Evolutionary conservation across 1,140 invertebrate species (phyloP).

Genomic region (Drosophila repletoides): DNA sequence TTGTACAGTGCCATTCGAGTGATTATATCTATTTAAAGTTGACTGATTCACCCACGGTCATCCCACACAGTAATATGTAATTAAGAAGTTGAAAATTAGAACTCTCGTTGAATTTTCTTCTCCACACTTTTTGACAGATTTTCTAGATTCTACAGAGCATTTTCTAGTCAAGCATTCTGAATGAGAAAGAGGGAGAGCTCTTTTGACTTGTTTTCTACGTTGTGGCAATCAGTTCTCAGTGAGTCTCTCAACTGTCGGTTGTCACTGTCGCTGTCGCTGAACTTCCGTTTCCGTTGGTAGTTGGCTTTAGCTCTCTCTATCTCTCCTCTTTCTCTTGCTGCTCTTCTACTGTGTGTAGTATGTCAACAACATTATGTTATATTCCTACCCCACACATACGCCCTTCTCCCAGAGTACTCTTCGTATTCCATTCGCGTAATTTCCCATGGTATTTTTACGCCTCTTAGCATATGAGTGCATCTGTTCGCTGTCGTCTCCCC

Average conservation of each 20-base stretch:
- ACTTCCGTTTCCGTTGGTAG: constrained; percentile 75
- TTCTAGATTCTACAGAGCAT: not conserved
- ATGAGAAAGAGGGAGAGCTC: too few species aligned
- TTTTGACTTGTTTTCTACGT: constrained; percentile 7
- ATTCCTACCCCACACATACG: not conserved
- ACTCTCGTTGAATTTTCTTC: too few species aligned
- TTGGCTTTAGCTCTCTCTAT: constrained; percentile 38
- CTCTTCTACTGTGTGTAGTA: constrained; percentile 31
- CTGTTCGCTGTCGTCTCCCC: constrained; percentile 17
- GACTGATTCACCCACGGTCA: too few species aligned
- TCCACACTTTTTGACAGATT: too few species aligned
- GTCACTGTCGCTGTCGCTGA: constrained; percentile 54
- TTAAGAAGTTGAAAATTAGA: too few species aligned
- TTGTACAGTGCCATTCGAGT: too few species aligned
- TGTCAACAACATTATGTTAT: constrained; percentile 76
- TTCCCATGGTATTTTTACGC: constrained; percentile 68
- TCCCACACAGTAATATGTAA: too few species aligned
- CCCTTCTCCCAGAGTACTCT: constrained; percentile 2
- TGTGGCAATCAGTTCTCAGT: constrained; percentile 63
- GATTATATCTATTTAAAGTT: too few species aligned
- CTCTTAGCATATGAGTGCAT: constrained; percentile 62
- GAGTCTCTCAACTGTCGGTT: constrained; percentile 33
- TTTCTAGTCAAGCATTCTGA: not conserved
- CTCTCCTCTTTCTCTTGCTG: not conserved
- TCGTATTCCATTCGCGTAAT: constrained; percentile 75